Conservation (phyloP, 2,888 invertebrate genomes). For the Eurytoma adleriae region DNA sequence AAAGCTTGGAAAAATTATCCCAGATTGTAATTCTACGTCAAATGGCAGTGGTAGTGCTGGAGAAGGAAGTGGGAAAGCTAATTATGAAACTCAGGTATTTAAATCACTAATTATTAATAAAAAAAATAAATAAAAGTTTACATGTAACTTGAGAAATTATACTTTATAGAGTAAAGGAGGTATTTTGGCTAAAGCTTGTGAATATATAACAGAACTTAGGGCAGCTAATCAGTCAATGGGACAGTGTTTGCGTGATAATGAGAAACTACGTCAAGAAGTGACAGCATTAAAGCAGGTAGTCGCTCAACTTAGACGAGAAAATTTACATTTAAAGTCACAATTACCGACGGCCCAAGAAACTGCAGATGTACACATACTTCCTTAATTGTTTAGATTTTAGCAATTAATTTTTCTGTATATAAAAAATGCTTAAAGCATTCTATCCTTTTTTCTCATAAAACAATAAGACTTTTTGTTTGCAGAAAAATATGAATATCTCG, state of each 20-base stretch:
- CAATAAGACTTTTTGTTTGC: conserved; percentile 47
- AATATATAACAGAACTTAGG: conserved; percentile 92
- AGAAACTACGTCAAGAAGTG: conserved; percentile 84
- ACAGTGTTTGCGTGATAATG: conserved; percentile 82
- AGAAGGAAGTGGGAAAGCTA: conserved; percentile 72
- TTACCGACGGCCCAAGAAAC: conserved; percentile 55
- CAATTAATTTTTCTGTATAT: conserved; percentile 53
- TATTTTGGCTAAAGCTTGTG: conserved; percentile 96
- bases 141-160: conserved; percentile 14
- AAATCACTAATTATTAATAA: conserved; percentile 34
- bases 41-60: conserved; percentile 68
- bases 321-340: conserved; percentile 83
- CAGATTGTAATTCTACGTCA: conserved; percentile 79
- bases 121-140: background rate
- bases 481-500: conserved; percentile 30
- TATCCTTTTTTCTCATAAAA: conserved; percentile 37
- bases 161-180: conserved; percentile 91
- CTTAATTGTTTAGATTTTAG: conserved; percentile 37
- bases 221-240: conserved; percentile 85
- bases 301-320: conserved; percentile 86
- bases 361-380: conserved; percentile 58
- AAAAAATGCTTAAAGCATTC: conserved; percentile 54
- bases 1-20: conserved; percentile 93
- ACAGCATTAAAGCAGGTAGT: conserved; percentile 85
- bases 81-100: conserved; percentile 73